Percentiles rank a stretch among this genome's conserved stretches.
Evolutionary conservation across 2,113 vertebrate species (phyloP).

Genomic region (Epinephelus cyanopodus): DNA sequence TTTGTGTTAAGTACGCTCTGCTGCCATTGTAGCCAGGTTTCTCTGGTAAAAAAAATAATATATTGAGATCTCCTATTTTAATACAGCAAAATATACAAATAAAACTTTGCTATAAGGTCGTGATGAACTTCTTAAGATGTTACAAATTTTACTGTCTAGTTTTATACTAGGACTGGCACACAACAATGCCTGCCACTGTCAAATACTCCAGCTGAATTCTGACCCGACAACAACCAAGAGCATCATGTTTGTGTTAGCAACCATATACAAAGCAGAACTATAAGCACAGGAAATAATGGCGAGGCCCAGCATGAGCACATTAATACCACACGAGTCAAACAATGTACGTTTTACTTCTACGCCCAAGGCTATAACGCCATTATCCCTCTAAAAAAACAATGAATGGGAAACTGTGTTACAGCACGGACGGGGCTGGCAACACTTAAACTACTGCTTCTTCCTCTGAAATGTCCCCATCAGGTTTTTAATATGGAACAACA

Average conservation of each 20-base stretch:
- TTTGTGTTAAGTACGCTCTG: neutral
- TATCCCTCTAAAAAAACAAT: slow-evolving; percentile 42
- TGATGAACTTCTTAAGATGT: neutral
- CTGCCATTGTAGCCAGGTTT: neutral
- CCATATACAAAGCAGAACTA: slow-evolving; percentile 16
- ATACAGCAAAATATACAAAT: neutral
- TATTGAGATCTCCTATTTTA: neutral
- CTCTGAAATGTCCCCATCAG: slow-evolving; percentile 9
- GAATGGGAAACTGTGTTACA: slow-evolving; percentile 56
- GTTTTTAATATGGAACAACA: slow-evolving; percentile 40
- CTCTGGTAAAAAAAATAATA: neutral
- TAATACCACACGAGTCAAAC: slow-evolving; percentile 31
- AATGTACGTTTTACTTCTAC: slow-evolving; percentile 45
- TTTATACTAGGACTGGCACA: neutral
- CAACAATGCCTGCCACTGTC: neutral
- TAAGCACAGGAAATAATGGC: slow-evolving; percentile 52
- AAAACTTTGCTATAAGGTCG: neutral
- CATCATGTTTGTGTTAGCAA: slow-evolving; percentile 46
- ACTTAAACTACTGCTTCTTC: slow-evolving; percentile 41
- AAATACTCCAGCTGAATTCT: neutral
- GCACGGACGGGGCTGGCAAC: slow-evolving; percentile 40
- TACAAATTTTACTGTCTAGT: neutral
- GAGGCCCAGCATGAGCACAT: slow-evolving; percentile 57
- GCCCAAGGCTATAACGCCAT: slow-evolving; percentile 57
- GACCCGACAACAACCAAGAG: neutral